Evolutionary conservation across 30 jellyfish, hydroid and myxozoan species (phyloP).

Genomic region (Aurelia sp.): DNA sequence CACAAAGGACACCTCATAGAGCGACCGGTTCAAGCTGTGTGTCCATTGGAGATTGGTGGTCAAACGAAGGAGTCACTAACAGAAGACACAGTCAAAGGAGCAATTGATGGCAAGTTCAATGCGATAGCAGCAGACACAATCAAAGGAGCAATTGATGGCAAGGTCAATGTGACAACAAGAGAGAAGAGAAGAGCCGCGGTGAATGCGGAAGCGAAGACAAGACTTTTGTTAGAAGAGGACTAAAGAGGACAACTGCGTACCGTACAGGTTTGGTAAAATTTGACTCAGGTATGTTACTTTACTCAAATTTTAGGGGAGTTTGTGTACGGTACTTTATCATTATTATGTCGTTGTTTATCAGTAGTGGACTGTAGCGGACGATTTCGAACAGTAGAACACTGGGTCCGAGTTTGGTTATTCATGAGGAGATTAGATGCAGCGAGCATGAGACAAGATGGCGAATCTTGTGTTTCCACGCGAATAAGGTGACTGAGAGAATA

Average conservation of each 20-base stretch:
- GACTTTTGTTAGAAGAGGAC: constrained; percentile 8
- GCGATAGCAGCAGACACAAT: not conserved
- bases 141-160: too few species aligned
- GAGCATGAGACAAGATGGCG: constrained; percentile 21
- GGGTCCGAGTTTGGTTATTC: not conserved
- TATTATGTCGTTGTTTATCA: not conserved
- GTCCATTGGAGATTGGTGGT: not conserved
- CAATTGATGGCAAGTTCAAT: constrained; percentile 16
- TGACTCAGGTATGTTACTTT: constrained; percentile 18
- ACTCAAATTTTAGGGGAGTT: constrained; percentile 35
- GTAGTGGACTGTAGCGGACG: too few species aligned
- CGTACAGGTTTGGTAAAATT: constrained; percentile 18
- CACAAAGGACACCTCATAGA: constrained; percentile 45
- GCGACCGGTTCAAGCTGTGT: constrained; percentile 27
- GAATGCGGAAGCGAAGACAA: constrained; percentile 36
- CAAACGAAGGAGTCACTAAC: constrained; percentile 41
- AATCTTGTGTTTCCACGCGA: not conserved
- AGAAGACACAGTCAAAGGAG: constrained; percentile 41
- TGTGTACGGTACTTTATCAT: constrained; percentile 25
- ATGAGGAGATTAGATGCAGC: not conserved
- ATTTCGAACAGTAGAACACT: too few species aligned
- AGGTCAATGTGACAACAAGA: not conserved
- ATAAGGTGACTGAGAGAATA: not conserved
- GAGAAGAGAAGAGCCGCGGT: constrained; percentile 12
- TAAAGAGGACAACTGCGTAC: constrained; percentile 33